A percentile compares a stretch with the other conserved stretches of the same genome.
Evolutionary conservation across 1,140 invertebrate species (phyloP).

Genomic region (Tyrophagus putrescentiae): DNA sequence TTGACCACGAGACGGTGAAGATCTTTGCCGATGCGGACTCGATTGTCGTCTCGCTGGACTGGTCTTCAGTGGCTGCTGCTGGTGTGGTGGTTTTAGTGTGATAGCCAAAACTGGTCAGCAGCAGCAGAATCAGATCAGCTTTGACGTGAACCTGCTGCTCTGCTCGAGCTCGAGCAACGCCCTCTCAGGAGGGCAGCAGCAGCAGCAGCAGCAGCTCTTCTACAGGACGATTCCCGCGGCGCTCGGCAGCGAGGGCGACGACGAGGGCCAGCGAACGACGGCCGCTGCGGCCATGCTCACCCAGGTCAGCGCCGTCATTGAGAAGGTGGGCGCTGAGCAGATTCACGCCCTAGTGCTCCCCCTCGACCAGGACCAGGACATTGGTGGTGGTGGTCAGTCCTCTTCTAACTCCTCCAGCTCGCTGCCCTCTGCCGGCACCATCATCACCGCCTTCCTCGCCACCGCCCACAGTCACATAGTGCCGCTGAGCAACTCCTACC

Average conservation of each 20-base stretch:
- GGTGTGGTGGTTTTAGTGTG: neutral
- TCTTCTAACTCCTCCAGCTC: too few relatives aligned
- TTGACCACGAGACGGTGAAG: constrained; percentile 15
- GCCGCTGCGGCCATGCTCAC: too few relatives aligned
- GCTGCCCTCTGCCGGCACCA: too few relatives aligned
- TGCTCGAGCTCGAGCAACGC: too few relatives aligned
- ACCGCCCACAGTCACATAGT: constrained; percentile 4
- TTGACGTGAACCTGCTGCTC: constrained; percentile 2
- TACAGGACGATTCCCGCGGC: constrained; percentile 7
- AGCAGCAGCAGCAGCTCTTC: neutral
- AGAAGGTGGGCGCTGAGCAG: constrained; percentile 8
- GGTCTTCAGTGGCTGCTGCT: neutral
- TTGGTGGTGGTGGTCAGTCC: too few relatives aligned
- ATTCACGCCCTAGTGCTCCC: constrained; percentile 4
- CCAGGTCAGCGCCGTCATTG: neutral
- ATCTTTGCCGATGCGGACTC: constrained; percentile 12
- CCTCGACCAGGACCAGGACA: too few relatives aligned
- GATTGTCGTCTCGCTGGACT: constrained; percentile 11
- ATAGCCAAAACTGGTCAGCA: neutral
- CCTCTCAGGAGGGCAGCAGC: too few relatives aligned
- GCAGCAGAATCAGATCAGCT: neutral
- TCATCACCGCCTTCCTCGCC: too few relatives aligned
- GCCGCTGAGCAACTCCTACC: neutral
- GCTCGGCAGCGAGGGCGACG: too few relatives aligned
- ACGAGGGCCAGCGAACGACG: too few relatives aligned